A percentile compares a stretch with the other conserved stretches of the same genome.
phyloP scores from a whole-genome alignment of 2,888 invertebrate genomes.

The Dastarcus helophoroides region DNA sequence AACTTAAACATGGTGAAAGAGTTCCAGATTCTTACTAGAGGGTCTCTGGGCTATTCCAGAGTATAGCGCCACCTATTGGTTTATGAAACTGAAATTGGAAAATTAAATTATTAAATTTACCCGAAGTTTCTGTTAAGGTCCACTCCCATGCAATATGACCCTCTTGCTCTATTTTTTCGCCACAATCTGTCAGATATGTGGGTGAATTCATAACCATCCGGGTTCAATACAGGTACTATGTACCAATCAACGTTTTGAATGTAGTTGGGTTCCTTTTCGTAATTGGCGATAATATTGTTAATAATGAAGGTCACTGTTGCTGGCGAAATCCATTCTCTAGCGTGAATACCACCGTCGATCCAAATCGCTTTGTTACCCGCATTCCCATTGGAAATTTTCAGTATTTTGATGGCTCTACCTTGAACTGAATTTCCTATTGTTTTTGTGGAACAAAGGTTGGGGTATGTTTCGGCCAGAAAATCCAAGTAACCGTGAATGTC shows the following conservation, averaged over 20 bases:
- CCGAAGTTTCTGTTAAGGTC: constrained; percentile 84
- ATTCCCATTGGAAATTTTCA: constrained; percentile 58
- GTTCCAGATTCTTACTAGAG: too few relatives aligned
- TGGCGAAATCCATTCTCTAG: constrained; percentile 82
- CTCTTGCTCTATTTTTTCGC: constrained; percentile 61
- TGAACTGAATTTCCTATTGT: constrained; percentile 65
- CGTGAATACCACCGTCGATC: constrained; percentile 73
- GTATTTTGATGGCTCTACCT: constrained; percentile 60
- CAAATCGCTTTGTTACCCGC: constrained; percentile 46
- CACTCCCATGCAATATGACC: constrained; percentile 57
- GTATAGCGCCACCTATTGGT: too few relatives aligned
- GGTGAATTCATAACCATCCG: constrained; percentile 82
- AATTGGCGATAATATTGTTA: constrained; percentile 56
- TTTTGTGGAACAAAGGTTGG: constrained; percentile 58
- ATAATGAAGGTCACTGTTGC: constrained; percentile 68
- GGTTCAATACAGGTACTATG: constrained; percentile 64
- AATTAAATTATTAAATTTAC: too few relatives aligned
- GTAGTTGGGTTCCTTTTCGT: constrained; percentile 48
- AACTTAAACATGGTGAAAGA: too few relatives aligned
- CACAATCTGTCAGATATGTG: constrained; percentile 72
- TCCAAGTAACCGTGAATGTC: constrained; percentile 63
- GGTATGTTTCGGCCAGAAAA: constrained; percentile 57
- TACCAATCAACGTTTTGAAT: constrained; percentile 78
- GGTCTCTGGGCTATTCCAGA: too few relatives aligned
- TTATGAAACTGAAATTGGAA: too few relatives aligned